phyloP scores from a whole-genome alignment of 2,797 vertebrate species.

The Nannoperca obscura region DNA sequence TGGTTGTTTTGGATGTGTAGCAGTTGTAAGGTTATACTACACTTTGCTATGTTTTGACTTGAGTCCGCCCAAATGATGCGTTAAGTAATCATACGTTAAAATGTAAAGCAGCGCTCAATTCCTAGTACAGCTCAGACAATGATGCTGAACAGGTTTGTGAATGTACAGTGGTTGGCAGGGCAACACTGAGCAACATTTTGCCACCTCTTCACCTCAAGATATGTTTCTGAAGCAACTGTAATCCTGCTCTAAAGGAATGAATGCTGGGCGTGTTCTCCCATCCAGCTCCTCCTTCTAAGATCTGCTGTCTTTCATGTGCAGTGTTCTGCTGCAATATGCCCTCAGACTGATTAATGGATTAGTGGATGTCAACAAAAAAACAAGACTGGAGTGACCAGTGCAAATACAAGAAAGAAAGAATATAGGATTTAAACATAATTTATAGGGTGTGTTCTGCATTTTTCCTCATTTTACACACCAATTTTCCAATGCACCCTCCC shows the following conservation, averaged over 20 bases:
- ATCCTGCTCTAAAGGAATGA: neutral
- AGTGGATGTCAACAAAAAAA: neutral
- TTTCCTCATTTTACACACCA: too few relatives aligned
- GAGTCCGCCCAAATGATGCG: neutral
- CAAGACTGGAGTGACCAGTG: neutral
- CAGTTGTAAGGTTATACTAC: neutral
- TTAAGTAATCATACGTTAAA: neutral
- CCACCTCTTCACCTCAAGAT: neutral
- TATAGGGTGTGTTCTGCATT: too few relatives aligned
- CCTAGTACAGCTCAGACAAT: neutral
- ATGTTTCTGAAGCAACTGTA: neutral
- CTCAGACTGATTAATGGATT: neutral
- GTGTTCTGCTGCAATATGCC: neutral
- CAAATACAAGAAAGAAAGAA: conserved; percentile 4
- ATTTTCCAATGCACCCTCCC: too few relatives aligned
- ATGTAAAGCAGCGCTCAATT: neutral
- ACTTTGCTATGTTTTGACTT: neutral
- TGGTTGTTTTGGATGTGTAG: neutral
- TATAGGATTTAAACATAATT: neutral
- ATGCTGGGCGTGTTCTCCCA: neutral
- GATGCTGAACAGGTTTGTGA: neutral
- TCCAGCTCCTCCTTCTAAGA: neutral
- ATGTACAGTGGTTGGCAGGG: neutral
- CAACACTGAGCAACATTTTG: neutral
- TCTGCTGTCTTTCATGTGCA: neutral